Base-by-base conservation (phyloP, 2,888 invertebrate species). In the Diploptera punctata region DNA sequence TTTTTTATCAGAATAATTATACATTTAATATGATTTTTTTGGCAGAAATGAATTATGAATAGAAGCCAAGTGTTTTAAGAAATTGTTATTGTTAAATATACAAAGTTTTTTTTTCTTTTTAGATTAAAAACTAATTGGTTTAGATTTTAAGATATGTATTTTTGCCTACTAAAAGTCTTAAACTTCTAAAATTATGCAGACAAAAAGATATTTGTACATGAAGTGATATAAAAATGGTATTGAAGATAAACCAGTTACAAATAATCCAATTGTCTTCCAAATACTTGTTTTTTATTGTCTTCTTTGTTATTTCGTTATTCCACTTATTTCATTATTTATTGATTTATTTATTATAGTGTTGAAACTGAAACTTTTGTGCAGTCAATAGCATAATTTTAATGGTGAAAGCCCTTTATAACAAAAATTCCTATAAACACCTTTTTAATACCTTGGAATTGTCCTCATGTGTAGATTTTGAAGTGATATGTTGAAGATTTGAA, bases 221-320 rank as follows among this genome's bases (percentile, higher is more conserved):
- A 0, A 52, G 24, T 2, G 38, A 13, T 2, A 16, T 29, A 26
- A 3, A 54, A n/a, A 5, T 1, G 21, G 5, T 21, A 18, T 2
- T 57, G 29, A 57, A 29, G 29, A n/a, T 16, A 57, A 29, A 54
- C 1, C n/a, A 57, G 21, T 57, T 3, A 54, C 57, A 57, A 57
- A 16, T 57, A 29, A 10, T 65, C 44, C 65, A 44, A 7, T 26
- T 24, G 47, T 65, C 65, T 65, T 65, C 65, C 65, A 65, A 9
- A 29, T 47, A 44, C 65, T 26, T 1, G 29, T n/a, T 65, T 26
- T 47, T 31, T 38, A 19, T 38, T 16, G 29, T 38, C 21, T 19
- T 1, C 38, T 21, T 61, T 61, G 16, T 19, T n/a, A 38, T 38
- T 61, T 19, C n/a, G 21, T 29, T n/a, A 29, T 57, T 4, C 49